Percentiles rank a stretch among this genome's conserved stretches.
phyloP scores from a whole-genome alignment of 2,113 vertebrate genomes.

The Elanus axillaris region DNA sequence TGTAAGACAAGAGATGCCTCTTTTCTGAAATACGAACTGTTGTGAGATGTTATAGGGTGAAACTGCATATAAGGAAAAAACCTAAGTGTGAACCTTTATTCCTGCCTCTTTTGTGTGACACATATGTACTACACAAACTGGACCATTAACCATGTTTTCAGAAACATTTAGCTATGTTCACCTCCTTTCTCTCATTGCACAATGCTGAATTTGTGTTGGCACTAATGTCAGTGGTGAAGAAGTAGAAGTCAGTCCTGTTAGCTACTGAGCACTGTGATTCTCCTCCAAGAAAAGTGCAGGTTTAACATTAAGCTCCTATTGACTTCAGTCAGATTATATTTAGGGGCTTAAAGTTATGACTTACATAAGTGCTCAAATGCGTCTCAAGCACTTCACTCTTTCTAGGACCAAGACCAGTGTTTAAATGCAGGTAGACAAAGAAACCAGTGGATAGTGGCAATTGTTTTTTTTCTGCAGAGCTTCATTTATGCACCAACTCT shows the following conservation, averaged over 20 bases:
- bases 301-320: not conserved
- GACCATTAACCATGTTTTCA: not conserved
- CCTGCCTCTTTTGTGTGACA: not conserved
- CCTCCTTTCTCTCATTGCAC: not conserved
- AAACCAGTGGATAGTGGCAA: not conserved
- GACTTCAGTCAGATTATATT: not conserved
- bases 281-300: not conserved
- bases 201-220: not conserved
- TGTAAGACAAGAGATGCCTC: not conserved
- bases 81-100: not conserved
- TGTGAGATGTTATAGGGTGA: not conserved
- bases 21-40: not conserved
- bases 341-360: not conserved
- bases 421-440: not conserved
- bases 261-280: not conserved
- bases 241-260: not conserved
- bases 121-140: not conserved
- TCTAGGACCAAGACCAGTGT: not conserved
- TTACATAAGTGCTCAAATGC: not conserved
- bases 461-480: not conserved
- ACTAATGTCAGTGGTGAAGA: not conserved
- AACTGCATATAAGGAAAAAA: not conserved
- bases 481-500: not conserved
- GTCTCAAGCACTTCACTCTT: not conserved
- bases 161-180: not conserved